Conservation (phyloP, 2,113 vertebrate species). For the Neolamprologus caudopunctatus region DNA sequence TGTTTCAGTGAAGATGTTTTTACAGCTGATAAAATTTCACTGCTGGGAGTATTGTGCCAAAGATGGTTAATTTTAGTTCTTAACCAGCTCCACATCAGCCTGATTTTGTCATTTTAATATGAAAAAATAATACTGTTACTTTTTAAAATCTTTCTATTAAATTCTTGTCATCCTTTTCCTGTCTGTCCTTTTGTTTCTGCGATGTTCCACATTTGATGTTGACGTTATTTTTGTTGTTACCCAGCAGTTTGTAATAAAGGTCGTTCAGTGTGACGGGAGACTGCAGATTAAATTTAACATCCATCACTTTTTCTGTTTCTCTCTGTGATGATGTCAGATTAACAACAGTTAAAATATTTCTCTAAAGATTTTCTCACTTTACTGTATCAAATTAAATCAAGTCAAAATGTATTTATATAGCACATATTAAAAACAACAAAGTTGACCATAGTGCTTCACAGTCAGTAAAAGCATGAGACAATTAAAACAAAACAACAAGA, state of each 20-base stretch:
- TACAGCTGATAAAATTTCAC: not conserved
- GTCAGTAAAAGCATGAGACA: no score
- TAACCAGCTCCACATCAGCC: fast-evolving
- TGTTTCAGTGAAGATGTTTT: fast-evolving
- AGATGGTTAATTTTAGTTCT: fast-evolving
- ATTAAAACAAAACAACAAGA: no score
- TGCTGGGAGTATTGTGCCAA: fast-evolving
- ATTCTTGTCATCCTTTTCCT: fast-evolving
- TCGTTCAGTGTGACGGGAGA: fast-evolving
- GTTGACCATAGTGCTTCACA: no score
- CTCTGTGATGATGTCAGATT: not conserved
- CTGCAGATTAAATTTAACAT: not conserved
- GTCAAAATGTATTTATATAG: no score
- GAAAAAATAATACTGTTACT: not conserved
- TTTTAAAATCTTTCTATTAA: not conserved
- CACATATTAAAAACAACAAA: no score
- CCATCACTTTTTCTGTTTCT: not conserved
- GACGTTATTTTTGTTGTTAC: fast-evolving
- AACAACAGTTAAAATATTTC: fast-evolving
- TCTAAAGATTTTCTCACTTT: fast-evolving
- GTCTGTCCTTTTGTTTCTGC: fast-evolving
- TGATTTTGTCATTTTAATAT: not conserved
- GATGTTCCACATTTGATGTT: not conserved
- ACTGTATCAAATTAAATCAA: not conserved
- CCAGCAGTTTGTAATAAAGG: not conserved